Evolutionary conservation across 2,888 invertebrate genomes (phyloP).

Genomic region (Trichopria drosophilae): DNA sequence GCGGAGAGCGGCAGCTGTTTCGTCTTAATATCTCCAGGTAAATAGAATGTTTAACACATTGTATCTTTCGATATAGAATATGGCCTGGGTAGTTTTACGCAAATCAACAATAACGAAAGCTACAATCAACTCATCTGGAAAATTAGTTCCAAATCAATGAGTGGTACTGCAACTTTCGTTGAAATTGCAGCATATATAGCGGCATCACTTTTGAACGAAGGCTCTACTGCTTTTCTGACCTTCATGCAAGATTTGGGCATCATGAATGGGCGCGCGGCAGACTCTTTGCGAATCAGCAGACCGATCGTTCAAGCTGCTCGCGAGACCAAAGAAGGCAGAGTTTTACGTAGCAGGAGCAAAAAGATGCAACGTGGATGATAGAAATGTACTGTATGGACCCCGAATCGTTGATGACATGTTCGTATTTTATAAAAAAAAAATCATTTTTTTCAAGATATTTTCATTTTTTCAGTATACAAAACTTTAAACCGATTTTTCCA

Average conservation of each 20-base stretch:
- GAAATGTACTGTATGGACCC: conserved; percentile 8
- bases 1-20: too few species aligned
- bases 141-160: too few species aligned
- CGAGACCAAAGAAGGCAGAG: conserved; percentile 7
- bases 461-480: conserved; percentile 13
- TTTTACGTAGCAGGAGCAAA: conserved; percentile 5
- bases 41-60: too few species aligned
- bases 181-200: too few species aligned
- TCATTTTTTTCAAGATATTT: conserved; percentile 4
- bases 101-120: too few species aligned
- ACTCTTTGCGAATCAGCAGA: conserved; percentile 8
- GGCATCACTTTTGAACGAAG: conserved; percentile 24
- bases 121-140: too few species aligned
- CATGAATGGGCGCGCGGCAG: conserved; percentile 16
- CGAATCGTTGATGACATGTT: conserved; percentile 11
- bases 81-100: too few species aligned
- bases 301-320: conserved; percentile 6
- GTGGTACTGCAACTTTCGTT: too few species aligned
- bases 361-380: conserved; percentile 4
- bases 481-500: conserved; percentile 23
- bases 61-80: too few species aligned
- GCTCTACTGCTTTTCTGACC: too few species aligned
- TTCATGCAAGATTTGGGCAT: too few species aligned
- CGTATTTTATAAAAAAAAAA: conserved; percentile 10
- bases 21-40: too few species aligned